phyloP scores from a whole-genome alignment of 2,113 vertebrate genomes.

The Oenanthe melanoleuca region DNA sequence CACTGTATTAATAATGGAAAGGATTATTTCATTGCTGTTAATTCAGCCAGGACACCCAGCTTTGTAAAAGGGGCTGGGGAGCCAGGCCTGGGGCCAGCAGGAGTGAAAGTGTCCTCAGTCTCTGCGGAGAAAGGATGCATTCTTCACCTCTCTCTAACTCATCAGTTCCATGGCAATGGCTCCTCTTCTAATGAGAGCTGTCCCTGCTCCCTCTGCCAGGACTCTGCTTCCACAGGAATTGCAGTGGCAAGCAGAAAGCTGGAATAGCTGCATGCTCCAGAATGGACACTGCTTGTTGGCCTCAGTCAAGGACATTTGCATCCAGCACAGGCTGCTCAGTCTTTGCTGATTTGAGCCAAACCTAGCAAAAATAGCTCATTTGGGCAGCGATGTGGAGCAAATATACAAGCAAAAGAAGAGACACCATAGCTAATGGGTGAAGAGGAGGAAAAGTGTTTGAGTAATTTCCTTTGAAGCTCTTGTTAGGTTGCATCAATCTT shows the following conservation, averaged over 20 bases:
- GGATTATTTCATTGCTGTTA: constrained; percentile 25
- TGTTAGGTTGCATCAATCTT: neutral
- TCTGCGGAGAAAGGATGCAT: constrained; percentile 50
- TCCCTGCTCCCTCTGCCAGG: constrained; percentile 23
- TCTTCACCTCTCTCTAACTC: constrained; percentile 35
- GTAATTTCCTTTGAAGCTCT: neutral
- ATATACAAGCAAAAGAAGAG: neutral
- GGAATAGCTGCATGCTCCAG: neutral
- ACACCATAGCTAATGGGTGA: neutral
- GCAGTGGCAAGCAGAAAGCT: constrained; percentile 5
- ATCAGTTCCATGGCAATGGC: neutral
- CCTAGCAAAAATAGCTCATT: neutral
- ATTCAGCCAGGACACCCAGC: constrained; percentile 24
- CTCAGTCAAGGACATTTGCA: neutral
- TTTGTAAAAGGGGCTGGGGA: neutral
- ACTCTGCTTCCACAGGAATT: neutral
- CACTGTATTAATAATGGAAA: neutral
- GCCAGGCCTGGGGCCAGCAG: constrained; percentile 43
- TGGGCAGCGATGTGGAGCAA: neutral
- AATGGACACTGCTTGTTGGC: neutral
- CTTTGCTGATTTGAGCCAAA: neutral
- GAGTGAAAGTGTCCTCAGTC: constrained; percentile 54
- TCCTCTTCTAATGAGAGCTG: neutral
- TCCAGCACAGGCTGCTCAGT: neutral
- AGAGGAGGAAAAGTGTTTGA: neutral